Percentiles rank a stretch among this genome's conserved stretches.
These are phyloP conservation scores for Rhizoglyphus robini DNA, from an alignment of 1,140 invertebrate genomes.

Conservation along the genomic window DNA sequence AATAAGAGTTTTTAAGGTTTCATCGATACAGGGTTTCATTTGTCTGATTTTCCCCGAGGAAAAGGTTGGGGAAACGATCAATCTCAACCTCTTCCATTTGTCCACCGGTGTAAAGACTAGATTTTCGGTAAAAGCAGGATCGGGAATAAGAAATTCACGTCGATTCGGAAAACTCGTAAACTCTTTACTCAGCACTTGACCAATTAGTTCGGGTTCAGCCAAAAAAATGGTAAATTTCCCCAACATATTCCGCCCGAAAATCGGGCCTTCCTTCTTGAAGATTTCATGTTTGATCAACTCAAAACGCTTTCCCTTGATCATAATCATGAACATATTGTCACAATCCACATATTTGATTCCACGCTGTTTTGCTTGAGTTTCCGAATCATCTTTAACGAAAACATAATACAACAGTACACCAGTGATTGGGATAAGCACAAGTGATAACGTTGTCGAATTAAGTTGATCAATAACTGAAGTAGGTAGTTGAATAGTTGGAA, in stretches of 20 bases:
- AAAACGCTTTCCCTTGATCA: background rate
- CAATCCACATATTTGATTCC: background rate
- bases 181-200: conserved; percentile 3
- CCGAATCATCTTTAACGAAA: no score
- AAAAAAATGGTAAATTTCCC: background rate
- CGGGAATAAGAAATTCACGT: background rate
- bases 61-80: conserved; percentile 36
- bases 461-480: no score
- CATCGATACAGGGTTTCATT: background rate
- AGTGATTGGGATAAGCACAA: no score
- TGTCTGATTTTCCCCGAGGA: background rate
- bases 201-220: conserved; percentile 17
- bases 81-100: conserved; percentile 41
- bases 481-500: no score
- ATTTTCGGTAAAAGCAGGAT: conserved; percentile 29
- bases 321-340: background rate
- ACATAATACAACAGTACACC: no score
- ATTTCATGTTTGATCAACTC: background rate
- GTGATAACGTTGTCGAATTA: no score
- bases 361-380: no score
- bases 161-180: conserved; percentile 15
- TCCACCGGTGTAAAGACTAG: conserved; percentile 38
- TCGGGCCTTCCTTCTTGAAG: background rate
- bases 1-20: background rate
- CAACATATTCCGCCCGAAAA: background rate